Conservation (phyloP, 2,797 vertebrate genomes). For the Peromyscus nudipes region DNA sequence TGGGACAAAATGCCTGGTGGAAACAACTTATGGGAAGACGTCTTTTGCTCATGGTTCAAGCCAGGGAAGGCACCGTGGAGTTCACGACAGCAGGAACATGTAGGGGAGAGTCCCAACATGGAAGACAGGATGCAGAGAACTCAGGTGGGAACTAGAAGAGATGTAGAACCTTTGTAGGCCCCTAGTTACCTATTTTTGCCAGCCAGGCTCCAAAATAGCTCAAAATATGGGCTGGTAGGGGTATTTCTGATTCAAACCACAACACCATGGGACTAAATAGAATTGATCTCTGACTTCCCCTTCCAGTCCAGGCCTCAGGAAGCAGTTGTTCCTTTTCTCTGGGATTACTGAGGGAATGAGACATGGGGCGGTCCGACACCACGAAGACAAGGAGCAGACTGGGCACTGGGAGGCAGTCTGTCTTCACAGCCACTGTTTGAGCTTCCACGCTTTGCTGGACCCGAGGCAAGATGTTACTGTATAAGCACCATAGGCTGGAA, state of each 20-base stretch:
- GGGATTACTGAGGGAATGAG: background rate
- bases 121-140: background rate
- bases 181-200: background rate
- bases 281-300: background rate
- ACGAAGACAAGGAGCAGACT: background rate
- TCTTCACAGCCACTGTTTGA: background rate
- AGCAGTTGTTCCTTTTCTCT: background rate
- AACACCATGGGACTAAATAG: background rate
- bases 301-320: background rate
- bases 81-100: background rate
- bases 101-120: too few species aligned
- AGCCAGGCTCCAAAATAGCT: background rate
- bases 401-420: background rate
- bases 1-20: background rate
- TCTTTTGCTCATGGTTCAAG: background rate
- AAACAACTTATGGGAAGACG: background rate
- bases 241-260: background rate
- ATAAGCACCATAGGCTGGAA: background rate
- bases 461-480: background rate
- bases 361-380: background rate
- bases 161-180: background rate
- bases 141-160: background rate
- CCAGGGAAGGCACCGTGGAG: background rate
- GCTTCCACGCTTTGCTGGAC: background rate
- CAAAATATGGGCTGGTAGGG: background rate